Evolutionary conservation across 2,113 vertebrate genomes (phyloP).

Genomic region (Vombatus ursinus): DNA sequence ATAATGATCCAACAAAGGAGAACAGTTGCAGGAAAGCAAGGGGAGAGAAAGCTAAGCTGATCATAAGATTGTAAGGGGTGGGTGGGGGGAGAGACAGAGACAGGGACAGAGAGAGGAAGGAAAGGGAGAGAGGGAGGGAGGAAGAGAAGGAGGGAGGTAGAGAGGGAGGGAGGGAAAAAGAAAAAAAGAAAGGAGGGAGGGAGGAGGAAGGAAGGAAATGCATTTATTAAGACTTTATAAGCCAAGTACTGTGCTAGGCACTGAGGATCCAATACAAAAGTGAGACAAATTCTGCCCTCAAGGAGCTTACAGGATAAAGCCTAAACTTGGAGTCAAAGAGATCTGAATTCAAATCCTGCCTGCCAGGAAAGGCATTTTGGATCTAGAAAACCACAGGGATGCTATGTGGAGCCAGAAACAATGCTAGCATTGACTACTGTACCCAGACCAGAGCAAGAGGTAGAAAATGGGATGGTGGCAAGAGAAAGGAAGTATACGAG

Average conservation of each 20-base stretch:
- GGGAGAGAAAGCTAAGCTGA: neutral
- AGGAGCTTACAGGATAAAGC: neutral
- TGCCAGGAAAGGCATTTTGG: neutral
- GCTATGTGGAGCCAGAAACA: neutral
- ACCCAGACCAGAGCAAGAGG: neutral
- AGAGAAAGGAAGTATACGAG: neutral
- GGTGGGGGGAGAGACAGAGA: too few species aligned
- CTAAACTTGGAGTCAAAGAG: too few species aligned
- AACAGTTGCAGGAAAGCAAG: neutral
- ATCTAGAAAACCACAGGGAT: neutral
- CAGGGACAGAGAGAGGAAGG: rapidly evolving
- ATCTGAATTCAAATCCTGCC: neutral
- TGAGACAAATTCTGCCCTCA: neutral
- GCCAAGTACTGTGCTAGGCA: neutral
- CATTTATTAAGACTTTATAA: neutral
- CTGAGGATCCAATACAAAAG: neutral
- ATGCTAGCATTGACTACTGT: neutral
- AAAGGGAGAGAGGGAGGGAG: neutral
- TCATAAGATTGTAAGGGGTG: too few species aligned
- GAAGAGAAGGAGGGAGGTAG: too few species aligned
- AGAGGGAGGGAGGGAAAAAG: neutral
- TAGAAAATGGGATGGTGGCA: neutral
- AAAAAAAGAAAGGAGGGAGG: too few species aligned
- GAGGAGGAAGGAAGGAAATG: neutral
- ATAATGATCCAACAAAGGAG: too few species aligned